These are phyloP conservation scores for Notospermus geniculatus DNA, from an alignment of 1,140 invertebrate genomes.

Conservation along the genomic window DNA sequence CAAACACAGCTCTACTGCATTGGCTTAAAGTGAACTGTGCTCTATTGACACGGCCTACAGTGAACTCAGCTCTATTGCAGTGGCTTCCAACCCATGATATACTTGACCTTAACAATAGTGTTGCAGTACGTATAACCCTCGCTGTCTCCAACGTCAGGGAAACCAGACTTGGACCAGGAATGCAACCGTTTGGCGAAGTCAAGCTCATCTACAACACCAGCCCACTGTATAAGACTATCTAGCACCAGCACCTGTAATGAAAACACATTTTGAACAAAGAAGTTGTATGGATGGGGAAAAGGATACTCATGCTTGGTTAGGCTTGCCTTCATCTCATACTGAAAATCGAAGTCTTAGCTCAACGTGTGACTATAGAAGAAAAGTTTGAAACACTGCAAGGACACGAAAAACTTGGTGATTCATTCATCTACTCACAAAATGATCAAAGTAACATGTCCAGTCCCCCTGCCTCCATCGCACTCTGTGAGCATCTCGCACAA, in stretches of 20 bases:
- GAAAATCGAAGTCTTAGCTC: no score
- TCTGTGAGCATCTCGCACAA: conserved; percentile 49
- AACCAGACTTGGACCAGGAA: conserved; percentile 44
- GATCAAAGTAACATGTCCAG: conserved; percentile 55
- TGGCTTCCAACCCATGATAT: no score
- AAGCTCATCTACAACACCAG: conserved; percentile 55
- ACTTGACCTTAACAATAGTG: conserved; percentile 46
- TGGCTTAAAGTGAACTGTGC: no score
- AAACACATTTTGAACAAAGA: no score
- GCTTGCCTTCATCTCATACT: no score
- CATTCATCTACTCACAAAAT: conserved; percentile 41
- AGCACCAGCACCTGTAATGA: conserved; percentile 51
- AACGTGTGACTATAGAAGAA: no score
- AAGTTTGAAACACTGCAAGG: no score
- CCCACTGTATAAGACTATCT: conserved; percentile 54
- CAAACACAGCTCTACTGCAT: no score
- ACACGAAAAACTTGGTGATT: no score
- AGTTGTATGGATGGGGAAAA: background rate
- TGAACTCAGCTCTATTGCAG: no score
- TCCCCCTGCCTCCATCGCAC: conserved; percentile 50
- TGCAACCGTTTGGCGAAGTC: conserved; percentile 52
- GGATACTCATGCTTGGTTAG: no score
- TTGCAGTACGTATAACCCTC: conserved; percentile 45
- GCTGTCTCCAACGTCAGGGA: conserved; percentile 43
- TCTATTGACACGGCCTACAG: no score